Evolutionary conservation across 1,140 invertebrate species (phyloP).

Genomic region (Thaumetopoea pityocampa): DNA sequence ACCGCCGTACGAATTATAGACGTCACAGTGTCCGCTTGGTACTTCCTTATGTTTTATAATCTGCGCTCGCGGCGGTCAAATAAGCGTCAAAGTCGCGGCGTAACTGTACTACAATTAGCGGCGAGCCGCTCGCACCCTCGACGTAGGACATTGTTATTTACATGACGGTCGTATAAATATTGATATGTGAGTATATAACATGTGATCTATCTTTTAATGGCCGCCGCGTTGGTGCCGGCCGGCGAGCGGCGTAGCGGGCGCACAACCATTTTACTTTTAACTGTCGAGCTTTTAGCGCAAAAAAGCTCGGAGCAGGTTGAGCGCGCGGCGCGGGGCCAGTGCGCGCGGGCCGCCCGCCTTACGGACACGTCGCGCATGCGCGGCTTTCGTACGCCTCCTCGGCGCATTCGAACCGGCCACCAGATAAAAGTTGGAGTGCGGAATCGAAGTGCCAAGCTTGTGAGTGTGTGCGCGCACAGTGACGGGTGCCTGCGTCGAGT

Average conservation of each 20-base stretch:
- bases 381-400: constrained; percentile 1
- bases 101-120: no score
- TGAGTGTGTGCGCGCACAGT: constrained; percentile 3
- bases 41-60: no score
- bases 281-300: constrained; percentile 38
- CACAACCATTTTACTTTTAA: constrained; percentile 33
- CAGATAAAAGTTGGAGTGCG: constrained; percentile 10
- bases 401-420: constrained; percentile 1
- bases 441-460: not conserved
- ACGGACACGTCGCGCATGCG: constrained; percentile 28
- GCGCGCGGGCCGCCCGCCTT: constrained; percentile 38
- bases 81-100: no score
- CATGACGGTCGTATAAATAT: no score
- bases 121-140: no score
- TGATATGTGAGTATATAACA: no score
- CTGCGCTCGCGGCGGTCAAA: no score
- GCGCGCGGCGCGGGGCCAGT: constrained; percentile 25
- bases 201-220: no score
- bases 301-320: constrained; percentile 35
- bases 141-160: no score
- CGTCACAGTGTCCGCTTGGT: no score
- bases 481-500: constrained; percentile 2
- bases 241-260: constrained; percentile 23
- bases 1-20: no score
- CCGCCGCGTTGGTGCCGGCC: not conserved